Percentiles rank a stretch among this genome's conserved stretches.
phyloP scores from a whole-genome alignment of 2,797 vertebrate species.

The Gallinago nigripennis region DNA sequence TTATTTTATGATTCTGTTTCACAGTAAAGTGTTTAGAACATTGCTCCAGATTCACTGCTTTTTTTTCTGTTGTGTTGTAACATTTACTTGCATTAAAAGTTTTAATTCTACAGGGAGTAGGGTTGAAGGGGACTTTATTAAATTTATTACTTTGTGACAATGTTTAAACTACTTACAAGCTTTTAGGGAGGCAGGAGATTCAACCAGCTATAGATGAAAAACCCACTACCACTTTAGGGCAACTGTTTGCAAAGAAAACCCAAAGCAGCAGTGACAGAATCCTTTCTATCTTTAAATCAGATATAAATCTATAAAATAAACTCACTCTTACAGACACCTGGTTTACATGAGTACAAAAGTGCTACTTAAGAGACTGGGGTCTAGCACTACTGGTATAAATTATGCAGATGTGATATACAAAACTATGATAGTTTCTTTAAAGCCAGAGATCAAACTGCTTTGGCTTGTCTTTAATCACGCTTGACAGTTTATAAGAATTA shows the following conservation, averaged over 20 bases:
- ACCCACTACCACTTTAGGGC: not conserved
- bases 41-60: not conserved
- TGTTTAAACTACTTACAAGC: not conserved
- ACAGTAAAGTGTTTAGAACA: not conserved
- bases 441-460: constrained; percentile 34
- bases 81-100: not conserved
- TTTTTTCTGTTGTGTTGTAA: not conserved
- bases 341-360: constrained; percentile 10
- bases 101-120: not conserved
- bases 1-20: not conserved
- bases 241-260: not conserved
- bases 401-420: constrained; percentile 19
- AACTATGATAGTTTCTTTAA: not conserved
- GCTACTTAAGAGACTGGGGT: constrained; percentile 1
- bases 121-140: not conserved
- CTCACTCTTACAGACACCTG: not conserved
- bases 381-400: constrained; percentile 22
- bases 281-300: not conserved
- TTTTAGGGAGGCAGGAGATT: not conserved
- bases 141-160: not conserved
- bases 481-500: constrained; percentile 30
- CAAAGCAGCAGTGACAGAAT: not conserved
- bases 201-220: not conserved
- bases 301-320: constrained; percentile 12
- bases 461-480: constrained; percentile 30